phyloP scores from a whole-genome alignment of 1,140 invertebrate genomes.

The Tigriopus japonicus region DNA sequence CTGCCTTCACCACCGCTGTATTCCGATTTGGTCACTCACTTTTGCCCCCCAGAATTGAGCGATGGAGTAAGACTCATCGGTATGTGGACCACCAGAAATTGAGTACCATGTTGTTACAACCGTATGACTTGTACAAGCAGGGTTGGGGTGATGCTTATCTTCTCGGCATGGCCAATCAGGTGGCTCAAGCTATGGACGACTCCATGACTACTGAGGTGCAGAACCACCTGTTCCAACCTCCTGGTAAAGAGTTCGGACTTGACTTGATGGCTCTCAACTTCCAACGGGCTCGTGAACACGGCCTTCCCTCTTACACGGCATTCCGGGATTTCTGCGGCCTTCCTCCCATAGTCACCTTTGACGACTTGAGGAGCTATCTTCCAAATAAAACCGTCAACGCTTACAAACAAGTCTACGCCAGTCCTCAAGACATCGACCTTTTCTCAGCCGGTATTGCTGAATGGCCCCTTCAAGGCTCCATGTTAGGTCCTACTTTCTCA shows the following conservation, averaged over 20 bases:
- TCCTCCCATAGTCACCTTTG: conserved; percentile 40
- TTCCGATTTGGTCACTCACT: conserved; percentile 34
- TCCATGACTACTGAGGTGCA: conserved; percentile 45
- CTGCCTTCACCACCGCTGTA: conserved; percentile 29
- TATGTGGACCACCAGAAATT: conserved; percentile 51
- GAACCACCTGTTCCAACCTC: conserved; percentile 28
- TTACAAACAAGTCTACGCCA: conserved; percentile 32
- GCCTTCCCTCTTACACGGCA: conserved; percentile 28
- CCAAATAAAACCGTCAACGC: conserved; percentile 63
- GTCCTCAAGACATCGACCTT: conserved; percentile 28
- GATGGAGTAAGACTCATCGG: conserved; percentile 61
- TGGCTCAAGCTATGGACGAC: conserved; percentile 84
- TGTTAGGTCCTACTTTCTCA: conserved; percentile 35
- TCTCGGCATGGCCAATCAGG: conserved; percentile 78
- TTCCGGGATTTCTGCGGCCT: conserved; percentile 35
- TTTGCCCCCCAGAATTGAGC: conserved; percentile 29
- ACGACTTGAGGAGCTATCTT: conserved; percentile 68
- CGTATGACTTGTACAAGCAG: conserved; percentile 71
- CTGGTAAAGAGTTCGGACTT: conserved; percentile 27
- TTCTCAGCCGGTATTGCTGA: conserved; percentile 31
- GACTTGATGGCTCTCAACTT: conserved; percentile 47
- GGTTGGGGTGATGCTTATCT: conserved; percentile 77
- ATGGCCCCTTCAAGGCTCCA: conserved; percentile 24
- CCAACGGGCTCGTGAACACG: conserved; percentile 41
- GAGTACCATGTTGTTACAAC: conserved; percentile 66